Percentiles rank a stretch among this genome's conserved stretches.
Evolutionary conservation across 1,140 invertebrate species (phyloP).

Genomic region (Aphelinus atriplicis): DNA sequence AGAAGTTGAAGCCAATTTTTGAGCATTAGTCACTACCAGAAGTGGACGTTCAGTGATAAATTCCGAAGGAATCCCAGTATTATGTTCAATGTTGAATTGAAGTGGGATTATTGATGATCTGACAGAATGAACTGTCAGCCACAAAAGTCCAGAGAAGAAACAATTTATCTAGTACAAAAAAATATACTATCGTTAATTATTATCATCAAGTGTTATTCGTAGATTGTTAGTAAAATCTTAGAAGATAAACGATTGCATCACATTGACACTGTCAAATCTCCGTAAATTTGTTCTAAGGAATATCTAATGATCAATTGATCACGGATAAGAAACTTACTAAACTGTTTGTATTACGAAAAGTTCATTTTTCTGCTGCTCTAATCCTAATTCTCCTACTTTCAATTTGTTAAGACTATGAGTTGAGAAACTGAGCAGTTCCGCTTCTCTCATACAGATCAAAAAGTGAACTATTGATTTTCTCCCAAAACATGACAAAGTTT

Average conservation of each 20-base stretch:
- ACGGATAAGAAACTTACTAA: slow-evolving; percentile 32
- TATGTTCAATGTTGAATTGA: slow-evolving; percentile 16
- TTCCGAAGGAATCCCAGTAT: neutral
- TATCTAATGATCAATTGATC: too few relatives aligned
- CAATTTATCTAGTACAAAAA: slow-evolving; percentile 36
- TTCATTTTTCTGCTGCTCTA: neutral
- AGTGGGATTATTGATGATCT: slow-evolving; percentile 4
- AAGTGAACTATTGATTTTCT: too few relatives aligned
- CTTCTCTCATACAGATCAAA: too few relatives aligned
- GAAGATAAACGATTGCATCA: too few relatives aligned
- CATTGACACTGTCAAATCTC: too few relatives aligned
- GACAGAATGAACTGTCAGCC: slow-evolving; percentile 16
- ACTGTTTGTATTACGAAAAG: slow-evolving; percentile 37
- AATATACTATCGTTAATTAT: neutral
- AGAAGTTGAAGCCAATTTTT: neutral
- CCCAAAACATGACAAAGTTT: too few relatives aligned
- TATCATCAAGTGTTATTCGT: too few relatives aligned
- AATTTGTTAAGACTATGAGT: too few relatives aligned
- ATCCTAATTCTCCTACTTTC: too few relatives aligned
- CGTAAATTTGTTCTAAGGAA: too few relatives aligned
- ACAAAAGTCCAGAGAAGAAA: slow-evolving; percentile 28
- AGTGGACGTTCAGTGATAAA: neutral
- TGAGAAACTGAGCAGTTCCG: too few relatives aligned
- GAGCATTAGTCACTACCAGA: neutral
- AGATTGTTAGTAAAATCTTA: too few relatives aligned